Base-by-base conservation (phyloP, 1,140 invertebrate species). In the Globodera ellingtonae region DNA sequence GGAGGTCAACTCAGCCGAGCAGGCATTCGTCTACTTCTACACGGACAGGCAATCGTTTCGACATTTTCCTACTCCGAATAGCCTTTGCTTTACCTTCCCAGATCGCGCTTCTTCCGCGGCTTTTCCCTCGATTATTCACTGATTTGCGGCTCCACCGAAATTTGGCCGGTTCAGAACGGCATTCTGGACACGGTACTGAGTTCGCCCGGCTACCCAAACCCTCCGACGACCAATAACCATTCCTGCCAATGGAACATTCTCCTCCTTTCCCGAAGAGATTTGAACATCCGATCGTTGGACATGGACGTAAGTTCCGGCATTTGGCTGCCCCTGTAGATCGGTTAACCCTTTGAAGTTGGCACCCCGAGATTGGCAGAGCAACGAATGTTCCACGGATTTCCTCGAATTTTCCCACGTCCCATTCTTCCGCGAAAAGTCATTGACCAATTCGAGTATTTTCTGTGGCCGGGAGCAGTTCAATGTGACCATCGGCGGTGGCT, bases 121-220 rank as follows among this genome's bases (percentile, higher is more conserved):
- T 87, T 87, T 50, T 75, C 65, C 62, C 21, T 89, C 46, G 75
- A 84, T 15, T 87, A 87, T 72, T 21, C 72, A 35, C 52, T 89
- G 85, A 77, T 50, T 21, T 87, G 86, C 56, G 82, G 76, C 50
- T 80, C 82, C 9, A 89, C 89, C 72, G 86, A 87, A 52, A 78
- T 86, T 67, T 79, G 87, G 70, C 81, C 50, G 6, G 66, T 81
- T 24, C 67, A 74, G 15, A 56, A 72, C 24, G 82, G 82, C 44
- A 56, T 77, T 56, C 79, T 89, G 47, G 81, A 84, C 65, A 71
- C 76, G 7, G 71, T 78, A 6, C 73, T 89, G 4, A 79, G 74
- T 44, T 84, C 78, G 79, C 87, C 85, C 8, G 70, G 79, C 24
- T 89, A 80, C 67, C 87, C 87, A 6, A 44, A 79, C 65, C 62